Base-by-base conservation (phyloP, 2,113 vertebrate species). In the Arvicanthis niloticus region DNA sequence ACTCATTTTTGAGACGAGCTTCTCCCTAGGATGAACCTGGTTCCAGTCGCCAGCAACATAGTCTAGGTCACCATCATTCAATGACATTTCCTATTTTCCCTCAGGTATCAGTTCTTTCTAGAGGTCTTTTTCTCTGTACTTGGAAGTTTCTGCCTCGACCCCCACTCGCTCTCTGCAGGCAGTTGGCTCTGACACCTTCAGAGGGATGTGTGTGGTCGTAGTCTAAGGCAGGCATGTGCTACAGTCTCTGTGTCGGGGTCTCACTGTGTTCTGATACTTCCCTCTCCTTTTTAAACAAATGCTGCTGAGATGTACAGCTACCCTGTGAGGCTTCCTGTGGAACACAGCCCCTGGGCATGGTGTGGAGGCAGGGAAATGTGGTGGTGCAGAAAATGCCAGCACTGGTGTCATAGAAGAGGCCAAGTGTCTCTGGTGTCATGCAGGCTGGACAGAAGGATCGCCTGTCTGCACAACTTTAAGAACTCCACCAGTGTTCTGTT, bases 301-400 rank as follows among this genome's bases (percentile, higher is more conserved):
- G 1, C n/a, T 2, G 24, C 19, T 37, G 0, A 0, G 1, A 4
- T 0, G 7, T 12, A 26, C 31, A 17, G 24, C 13, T 3, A 1
- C 1, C 4, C 0, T 0, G 9, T 5, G 60, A 88, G 40, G 1
- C 15, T 6, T 72, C 73, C n/a, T 40, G 10, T 29, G 76, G 34
- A 56, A 0, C 65, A 31, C 65, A 67, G 29, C 65, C 29, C 5
- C 4, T 67, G 65, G 12, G 12, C 26, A 4, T 34, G 29, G 29
- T 68, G 65, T 12, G 34, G 65, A 34, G 16, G 62, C 62, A 29
- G 65, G 65, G 29, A 68, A 68, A 68, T 68, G 29, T 4, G 12
- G 65, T 48, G 3, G 15, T 2, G 1, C 0, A 22, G n/a, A 24
- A 12, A 7, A 5, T 1, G 4, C 17, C n/a, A 0, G 37, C 26